Percentiles rank a stretch among this genome's conserved stretches.
Evolutionary conservation across 1,140 invertebrate genomes (phyloP).

Genomic region (Saccostrea glomerata): DNA sequence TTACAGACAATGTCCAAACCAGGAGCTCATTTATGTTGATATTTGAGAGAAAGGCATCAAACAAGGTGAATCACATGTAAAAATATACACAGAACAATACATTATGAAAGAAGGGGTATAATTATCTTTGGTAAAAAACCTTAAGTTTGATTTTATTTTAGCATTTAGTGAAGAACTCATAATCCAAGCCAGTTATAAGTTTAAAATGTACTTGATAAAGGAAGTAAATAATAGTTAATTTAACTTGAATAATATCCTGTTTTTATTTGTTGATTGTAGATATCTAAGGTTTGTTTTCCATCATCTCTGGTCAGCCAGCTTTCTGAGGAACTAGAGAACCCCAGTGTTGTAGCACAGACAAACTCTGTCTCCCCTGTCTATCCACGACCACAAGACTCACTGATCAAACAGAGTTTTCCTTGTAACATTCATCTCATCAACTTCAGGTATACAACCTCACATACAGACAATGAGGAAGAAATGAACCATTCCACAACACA

Average conservation of each 20-base stretch:
- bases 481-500: not conserved
- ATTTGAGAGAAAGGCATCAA: conserved; percentile 58
- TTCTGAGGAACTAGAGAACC: conserved; percentile 12
- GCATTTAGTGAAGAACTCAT: not conserved
- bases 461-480: not conserved
- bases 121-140: not conserved
- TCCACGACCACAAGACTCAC: not conserved
- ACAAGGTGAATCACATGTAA: conserved; percentile 40
- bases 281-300: not conserved
- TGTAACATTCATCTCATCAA: not conserved
- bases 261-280: not conserved
- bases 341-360: not conserved
- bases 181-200: not conserved
- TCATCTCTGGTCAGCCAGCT: not conserved
- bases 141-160: too few relatives aligned
- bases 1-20: conserved; percentile 87
- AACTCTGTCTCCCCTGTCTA: not conserved
- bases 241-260: too few relatives aligned
- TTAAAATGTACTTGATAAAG: too few relatives aligned
- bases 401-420: not conserved
- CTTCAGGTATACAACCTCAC: not conserved
- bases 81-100: conserved; percentile 2
- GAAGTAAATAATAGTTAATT: too few relatives aligned
- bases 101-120: not conserved
- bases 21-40: conserved; percentile 63